These are phyloP conservation scores for Eulithis testata DNA, from an alignment of 2,888 invertebrate genomes.

Conservation along the genomic window DNA sequence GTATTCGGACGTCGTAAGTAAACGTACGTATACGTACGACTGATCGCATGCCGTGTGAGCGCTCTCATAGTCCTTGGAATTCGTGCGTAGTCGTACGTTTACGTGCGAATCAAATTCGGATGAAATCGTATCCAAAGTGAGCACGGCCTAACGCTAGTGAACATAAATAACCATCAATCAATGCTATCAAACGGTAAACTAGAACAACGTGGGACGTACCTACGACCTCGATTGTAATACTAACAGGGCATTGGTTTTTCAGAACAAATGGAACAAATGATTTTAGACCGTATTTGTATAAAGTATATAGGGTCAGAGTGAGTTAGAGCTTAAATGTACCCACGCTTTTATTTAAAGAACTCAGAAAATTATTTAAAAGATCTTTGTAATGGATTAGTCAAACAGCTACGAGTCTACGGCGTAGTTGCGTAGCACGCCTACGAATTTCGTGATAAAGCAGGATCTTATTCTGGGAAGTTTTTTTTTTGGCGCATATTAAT, in stretches of 20 bases:
- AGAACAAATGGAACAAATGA: conserved; percentile 1
- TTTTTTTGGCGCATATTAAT: conserved; percentile 2
- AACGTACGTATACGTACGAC: too few relatives aligned
- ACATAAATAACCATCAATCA: conserved; percentile 17
- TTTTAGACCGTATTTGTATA: neutral
- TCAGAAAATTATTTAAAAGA: too few relatives aligned
- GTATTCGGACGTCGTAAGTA: too few relatives aligned
- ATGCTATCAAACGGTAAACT: conserved; percentile 18
- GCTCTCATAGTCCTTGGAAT: too few relatives aligned
- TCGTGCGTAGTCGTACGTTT: too few relatives aligned
- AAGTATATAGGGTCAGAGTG: too few relatives aligned
- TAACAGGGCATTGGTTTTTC: neutral
- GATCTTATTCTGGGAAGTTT: conserved; percentile 17
- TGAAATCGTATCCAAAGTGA: too few relatives aligned
- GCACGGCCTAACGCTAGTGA: neutral
- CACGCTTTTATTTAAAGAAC: too few relatives aligned
- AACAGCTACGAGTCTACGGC: conserved; percentile 17
- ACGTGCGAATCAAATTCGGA: too few relatives aligned
- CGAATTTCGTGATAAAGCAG: conserved; percentile 18
- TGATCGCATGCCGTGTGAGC: too few relatives aligned
- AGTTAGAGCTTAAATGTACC: too few relatives aligned
- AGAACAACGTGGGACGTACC: conserved; percentile 6
- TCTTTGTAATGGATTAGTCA: neutral
- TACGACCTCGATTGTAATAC: conserved; percentile 2
- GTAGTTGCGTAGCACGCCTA: conserved; percentile 26